Base-by-base conservation (phyloP, 2,797 vertebrate species). In the Spheniscus humboldti region DNA sequence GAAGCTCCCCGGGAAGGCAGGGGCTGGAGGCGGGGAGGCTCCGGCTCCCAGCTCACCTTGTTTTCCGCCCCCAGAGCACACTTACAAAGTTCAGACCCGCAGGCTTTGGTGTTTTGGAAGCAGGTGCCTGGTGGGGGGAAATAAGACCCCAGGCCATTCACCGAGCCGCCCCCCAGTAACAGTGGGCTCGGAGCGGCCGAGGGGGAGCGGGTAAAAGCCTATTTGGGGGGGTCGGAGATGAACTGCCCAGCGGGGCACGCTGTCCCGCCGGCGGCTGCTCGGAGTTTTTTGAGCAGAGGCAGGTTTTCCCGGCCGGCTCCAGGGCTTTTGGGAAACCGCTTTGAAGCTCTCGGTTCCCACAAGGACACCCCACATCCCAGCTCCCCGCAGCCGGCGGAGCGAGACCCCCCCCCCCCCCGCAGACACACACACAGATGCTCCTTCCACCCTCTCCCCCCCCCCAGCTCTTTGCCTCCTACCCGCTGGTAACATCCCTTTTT, bases 401-500 rank as follows among this genome's bases (percentile, higher is more conserved):
- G 18, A 90, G 15, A 12, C 66, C 56, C 20, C 37, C 3, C 16
- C 37, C 39, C 27, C 31, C 12, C 18, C 20, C 30, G 2, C 56
- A 23, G 15, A 30, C 15, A 52, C 27, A 71, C 3, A 7, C 25
- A 15, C 3, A 71, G 67, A 83, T 27, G 28, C 50, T 89, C 50
- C 88, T 89, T 91, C 24, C 41, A 67, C 48, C 63, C 47, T 63
- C 37, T 47, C 15, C 27, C 18, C 48, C 48, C 37, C 43, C 28
- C 0, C 35, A 31, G 59, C 25, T 81, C 30, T 81, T 82, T 69
- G 67, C 83, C 73, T 86, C 47, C 60, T 82, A 86, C 63, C 35
- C 23, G n/a, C 62, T 95, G 94, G 97, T 96, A 95, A 97, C 96
- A 79, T 94, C 89, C 79, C 95, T 96, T 92, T 97, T 94, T 96